These are phyloP conservation scores for Unio pictorum DNA, from an alignment of 2,888 invertebrate species.

Conservation along the genomic window DNA sequence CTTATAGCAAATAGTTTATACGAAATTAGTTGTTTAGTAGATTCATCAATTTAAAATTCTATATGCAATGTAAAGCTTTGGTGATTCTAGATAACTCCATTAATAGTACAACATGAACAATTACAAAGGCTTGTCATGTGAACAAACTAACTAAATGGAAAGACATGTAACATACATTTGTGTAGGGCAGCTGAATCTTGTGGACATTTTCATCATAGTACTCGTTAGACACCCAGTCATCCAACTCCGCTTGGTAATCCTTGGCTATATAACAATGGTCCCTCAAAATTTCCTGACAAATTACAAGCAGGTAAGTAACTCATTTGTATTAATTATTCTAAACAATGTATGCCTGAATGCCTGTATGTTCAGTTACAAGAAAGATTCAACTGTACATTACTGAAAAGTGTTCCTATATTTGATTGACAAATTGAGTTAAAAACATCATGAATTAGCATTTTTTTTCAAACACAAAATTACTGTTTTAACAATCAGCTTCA, in stretches of 20 bases:
- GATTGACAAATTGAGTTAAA: too few relatives aligned
- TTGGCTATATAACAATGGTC: conserved; percentile 84
- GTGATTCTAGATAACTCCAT: too few relatives aligned
- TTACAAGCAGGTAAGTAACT: background rate
- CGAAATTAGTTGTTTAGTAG: too few relatives aligned
- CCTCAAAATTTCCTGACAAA: conserved; percentile 81
- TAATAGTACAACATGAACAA: too few relatives aligned
- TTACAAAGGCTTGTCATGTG: background rate
- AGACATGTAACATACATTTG: conserved; percentile 64
- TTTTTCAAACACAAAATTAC: too few relatives aligned
- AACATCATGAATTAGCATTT: too few relatives aligned
- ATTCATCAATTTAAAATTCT: too few relatives aligned
- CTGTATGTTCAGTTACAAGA: background rate
- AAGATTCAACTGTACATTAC: too few relatives aligned
- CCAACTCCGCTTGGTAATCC: conserved; percentile 85
- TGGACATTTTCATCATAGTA: conserved; percentile 84
- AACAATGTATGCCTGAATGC: background rate
- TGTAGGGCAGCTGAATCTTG: conserved; percentile 89
- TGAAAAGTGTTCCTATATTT: too few relatives aligned
- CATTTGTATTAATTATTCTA: background rate
- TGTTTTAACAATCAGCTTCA: too few relatives aligned
- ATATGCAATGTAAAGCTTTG: too few relatives aligned
- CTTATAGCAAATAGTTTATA: too few relatives aligned
- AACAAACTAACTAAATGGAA: background rate
- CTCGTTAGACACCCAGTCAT: conserved; percentile 85